A percentile compares a stretch with the other conserved stretches of the same genome.
Evolutionary conservation across 2,797 vertebrate species (phyloP).

Genomic region (Spatula versicolor): DNA sequence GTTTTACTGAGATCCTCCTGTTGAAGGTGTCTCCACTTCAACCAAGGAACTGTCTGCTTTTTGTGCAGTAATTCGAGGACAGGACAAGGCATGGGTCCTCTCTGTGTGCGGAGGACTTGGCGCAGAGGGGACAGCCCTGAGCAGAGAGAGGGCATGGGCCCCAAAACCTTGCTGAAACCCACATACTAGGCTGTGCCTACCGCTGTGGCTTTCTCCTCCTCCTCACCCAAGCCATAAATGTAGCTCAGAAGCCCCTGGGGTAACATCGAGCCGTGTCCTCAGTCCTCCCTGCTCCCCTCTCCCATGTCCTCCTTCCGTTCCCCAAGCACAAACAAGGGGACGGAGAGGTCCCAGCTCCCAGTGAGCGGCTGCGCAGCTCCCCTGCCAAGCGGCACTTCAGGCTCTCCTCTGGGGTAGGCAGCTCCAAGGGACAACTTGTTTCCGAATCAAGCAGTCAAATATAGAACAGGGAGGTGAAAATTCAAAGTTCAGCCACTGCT

Average conservation of each 20-base stretch:
- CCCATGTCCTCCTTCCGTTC: slow-evolving; percentile 32
- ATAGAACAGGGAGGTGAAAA: slow-evolving; percentile 33
- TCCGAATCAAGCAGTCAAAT: slow-evolving; percentile 26
- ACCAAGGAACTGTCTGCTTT: background rate
- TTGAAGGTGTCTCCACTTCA: no score
- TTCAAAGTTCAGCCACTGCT: slow-evolving; percentile 13
- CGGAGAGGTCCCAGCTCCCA: background rate
- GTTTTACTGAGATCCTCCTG: background rate
- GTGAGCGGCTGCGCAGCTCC: background rate
- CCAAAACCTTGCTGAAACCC: background rate
- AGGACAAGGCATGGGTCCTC: background rate
- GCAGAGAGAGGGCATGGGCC: background rate
- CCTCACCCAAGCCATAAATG: fast-evolving
- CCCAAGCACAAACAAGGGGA: background rate
- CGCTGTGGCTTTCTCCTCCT: background rate
- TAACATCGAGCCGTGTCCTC: background rate
- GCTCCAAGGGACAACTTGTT: slow-evolving; percentile 30
- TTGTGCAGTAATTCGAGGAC: fast-evolving
- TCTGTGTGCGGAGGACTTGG: no score
- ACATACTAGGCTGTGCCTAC: background rate
- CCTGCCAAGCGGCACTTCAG: background rate
- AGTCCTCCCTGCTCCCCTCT: background rate
- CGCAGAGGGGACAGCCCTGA: background rate
- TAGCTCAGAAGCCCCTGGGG: background rate
- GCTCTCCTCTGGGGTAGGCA: background rate